Evolutionary conservation across 2,888 invertebrate genomes (phyloP), one percentile per base, ranked within the genome.

Genomic region (Augiades crinisus): DNA sequence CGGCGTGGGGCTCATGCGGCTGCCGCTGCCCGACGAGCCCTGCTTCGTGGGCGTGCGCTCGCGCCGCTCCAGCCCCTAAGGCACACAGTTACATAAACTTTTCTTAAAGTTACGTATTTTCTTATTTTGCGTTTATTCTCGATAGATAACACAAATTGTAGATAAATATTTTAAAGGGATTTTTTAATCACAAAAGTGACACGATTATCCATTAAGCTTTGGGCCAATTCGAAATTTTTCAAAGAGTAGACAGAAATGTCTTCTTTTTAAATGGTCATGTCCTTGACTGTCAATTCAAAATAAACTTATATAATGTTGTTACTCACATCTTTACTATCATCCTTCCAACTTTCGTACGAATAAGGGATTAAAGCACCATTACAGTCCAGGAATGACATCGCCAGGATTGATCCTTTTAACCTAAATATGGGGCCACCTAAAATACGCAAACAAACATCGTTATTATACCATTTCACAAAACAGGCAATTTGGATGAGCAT

Each of bases 371-470:
- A 92, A 74, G 95, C 94, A 74, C 99, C 99, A 75, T 95, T 96
- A 78, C 96, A 96, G 91, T 99, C 99, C 79, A 99, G 92, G 91
- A 99, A 99, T 61, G 97, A 96, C 94, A 99, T 96, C 62, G 95
- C 94, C 71, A 98, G 90, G 74, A 99, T 96, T 76, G 97, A 94
- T 70, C 99, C 99, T 90, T 98, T 98, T 86, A 99, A 92, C 87
- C 98, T 95, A 91, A 98, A 98, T 80, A 98, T 95, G 67, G 98
- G 97, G 68, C 98, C 98, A 75, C 99, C 99, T 95, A 89, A 13
- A 90, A 83, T 13, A 43, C 55, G 53, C 14, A 12, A 27, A 47
- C 13, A 17, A n/a, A 6, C 5, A 3, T 22, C 10, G 21, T 47
- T 27, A 51, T 21, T 22, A 7, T 19, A 21, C 16, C 4, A 3